phyloP scores from a whole-genome alignment of 2,113 vertebrate species.

The Laterallus jamaicensis region DNA sequence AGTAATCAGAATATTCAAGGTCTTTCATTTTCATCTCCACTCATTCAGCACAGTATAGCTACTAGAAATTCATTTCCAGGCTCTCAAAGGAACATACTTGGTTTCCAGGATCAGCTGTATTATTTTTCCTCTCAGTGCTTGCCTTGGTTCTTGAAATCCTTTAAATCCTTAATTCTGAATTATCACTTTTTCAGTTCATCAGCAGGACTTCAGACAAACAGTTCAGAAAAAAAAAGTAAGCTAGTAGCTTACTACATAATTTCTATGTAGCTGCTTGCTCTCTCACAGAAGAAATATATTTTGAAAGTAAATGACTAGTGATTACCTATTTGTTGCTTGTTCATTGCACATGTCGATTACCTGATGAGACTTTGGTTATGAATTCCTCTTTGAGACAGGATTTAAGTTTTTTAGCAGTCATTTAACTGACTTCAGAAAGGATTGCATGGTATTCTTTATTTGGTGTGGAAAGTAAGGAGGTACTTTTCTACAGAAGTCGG shows the following conservation, averaged over 20 bases:
- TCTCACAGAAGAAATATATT: background rate
- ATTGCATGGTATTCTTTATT: background rate
- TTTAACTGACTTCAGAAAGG: background rate
- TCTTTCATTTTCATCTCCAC: background rate
- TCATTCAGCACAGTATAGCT: background rate
- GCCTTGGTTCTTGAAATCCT: constrained; percentile 13
- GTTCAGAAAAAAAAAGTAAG: background rate
- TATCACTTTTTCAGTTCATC: background rate
- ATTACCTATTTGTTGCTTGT: background rate
- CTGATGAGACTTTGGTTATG: background rate
- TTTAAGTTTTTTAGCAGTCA: background rate
- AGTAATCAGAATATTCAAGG: background rate
- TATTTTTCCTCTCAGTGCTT: background rate
- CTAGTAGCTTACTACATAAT: background rate
- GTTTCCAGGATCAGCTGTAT: background rate
- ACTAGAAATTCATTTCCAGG: background rate
- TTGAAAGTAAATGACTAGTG: background rate
- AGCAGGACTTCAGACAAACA: background rate
- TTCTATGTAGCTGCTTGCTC: background rate
- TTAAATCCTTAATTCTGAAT: constrained; percentile 23
- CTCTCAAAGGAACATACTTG: background rate
- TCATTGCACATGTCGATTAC: background rate
- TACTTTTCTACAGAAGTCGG: background rate
- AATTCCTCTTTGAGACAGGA: background rate
- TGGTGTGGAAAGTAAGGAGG: background rate